Evolutionary conservation across 2,797 vertebrate species (phyloP), one percentile per base, ranked within the genome.

Genomic region (Syndactyla subalaris): DNA sequence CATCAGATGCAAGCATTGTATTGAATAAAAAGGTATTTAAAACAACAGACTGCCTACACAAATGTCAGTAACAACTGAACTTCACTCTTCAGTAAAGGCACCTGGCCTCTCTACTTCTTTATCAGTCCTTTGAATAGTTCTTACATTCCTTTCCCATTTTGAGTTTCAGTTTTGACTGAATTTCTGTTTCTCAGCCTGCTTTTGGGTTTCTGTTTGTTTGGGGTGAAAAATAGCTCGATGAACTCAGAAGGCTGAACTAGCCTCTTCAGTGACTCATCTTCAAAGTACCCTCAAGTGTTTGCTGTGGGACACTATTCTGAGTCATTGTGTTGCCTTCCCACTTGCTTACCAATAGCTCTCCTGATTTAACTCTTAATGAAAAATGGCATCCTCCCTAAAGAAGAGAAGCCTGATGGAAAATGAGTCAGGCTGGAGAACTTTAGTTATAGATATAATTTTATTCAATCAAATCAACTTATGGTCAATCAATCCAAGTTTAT

Each of bases 211-310:
- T 84, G 30, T 52, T 11, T 32, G 27, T 52, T 54, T 2, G 5
- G 9, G 23, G 5, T 88, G 34, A 74, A 85, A 96, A 83, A 65
- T 38, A 77, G 18, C 62, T 67, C n/a, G 18, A 38, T 73, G 22
- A 90, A 88, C 76, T 76, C 77, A 88, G 43, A 26, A 36, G 14
- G 32, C 9, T 80, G 55, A 94, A 75, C 26, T 75, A 84, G 17
- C 51, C 39, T 94, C 13, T 93, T 82, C 71, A 54, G 38, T 93
- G 94, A 94, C 63, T 95, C 90, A 92, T 92, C 59, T 87, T 85
- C 52, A 61, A 90, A 36, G 55, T 87, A 67, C 48, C 76, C 45
- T 85, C 92, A 80, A 89, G 75, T 79, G 32, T 59, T 90, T 76
- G 43, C 55, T 77, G 86, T 79, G 71, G 77, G 80, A 79, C 83